These are phyloP conservation scores for Poliocrania exsul DNA, from an alignment of 2,797 vertebrate genomes.

Conservation along the genomic window DNA sequence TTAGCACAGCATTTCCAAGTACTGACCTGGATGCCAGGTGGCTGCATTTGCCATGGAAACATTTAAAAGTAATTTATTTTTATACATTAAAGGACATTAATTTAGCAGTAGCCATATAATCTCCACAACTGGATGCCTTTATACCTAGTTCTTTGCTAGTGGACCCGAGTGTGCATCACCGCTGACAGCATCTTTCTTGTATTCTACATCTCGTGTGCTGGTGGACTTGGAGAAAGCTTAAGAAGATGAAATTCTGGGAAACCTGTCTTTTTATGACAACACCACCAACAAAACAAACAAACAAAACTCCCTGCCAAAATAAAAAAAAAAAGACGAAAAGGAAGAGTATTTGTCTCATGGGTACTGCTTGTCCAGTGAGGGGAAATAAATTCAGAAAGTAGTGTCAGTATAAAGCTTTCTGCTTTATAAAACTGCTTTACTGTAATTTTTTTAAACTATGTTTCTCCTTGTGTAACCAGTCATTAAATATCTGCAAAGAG, in stretches of 20 bases:
- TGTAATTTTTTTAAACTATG: not conserved
- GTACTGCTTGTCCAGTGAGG: not conserved
- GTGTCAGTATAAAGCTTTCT: not conserved
- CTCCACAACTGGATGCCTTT: not conserved
- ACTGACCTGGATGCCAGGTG: not conserved
- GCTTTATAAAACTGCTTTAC: not conserved
- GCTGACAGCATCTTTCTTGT: not conserved
- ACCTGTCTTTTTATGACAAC: not conserved
- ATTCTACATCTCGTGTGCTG: not conserved
- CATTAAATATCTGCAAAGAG: not conserved
- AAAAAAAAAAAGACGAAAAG: not conserved
- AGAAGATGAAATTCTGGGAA: constrained; percentile 2
- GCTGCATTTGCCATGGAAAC: not conserved
- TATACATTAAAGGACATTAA: not conserved
- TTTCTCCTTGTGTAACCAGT: not conserved
- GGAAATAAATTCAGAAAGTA: not conserved
- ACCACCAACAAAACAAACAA: not conserved
- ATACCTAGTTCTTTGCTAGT: not conserved
- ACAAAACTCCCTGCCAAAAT: no score
- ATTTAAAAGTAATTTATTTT: not conserved
- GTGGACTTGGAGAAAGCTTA: not conserved
- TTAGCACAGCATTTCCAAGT: not conserved
- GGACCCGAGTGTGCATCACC: not conserved
- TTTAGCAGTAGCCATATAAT: not conserved
- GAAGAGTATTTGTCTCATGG: not conserved